Conservation (phyloP, 2,113 vertebrate species). For the Meleagris gallopavo region DNA sequence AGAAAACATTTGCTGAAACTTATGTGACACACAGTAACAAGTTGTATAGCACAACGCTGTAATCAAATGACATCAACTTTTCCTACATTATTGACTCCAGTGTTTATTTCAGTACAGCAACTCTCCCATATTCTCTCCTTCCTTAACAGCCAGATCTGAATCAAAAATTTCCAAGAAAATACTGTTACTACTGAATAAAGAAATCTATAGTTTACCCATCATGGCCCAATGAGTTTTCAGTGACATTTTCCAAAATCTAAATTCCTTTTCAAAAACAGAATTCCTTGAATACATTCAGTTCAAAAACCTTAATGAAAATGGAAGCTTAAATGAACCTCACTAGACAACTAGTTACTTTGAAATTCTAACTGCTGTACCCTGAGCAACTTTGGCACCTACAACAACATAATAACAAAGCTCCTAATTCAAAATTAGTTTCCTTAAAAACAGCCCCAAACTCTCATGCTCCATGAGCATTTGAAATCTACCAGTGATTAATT, state of each 20-base stretch:
- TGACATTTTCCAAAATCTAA: background rate
- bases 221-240: background rate
- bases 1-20: slow-evolving; percentile 39
- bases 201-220: background rate
- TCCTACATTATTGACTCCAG: background rate
- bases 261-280: background rate
- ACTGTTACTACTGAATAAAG: background rate
- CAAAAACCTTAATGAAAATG: background rate
- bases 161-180: background rate
- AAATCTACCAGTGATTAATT: background rate
- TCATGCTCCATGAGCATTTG: background rate
- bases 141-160: background rate
- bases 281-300: background rate
- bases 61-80: background rate
- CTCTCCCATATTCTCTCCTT: background rate
- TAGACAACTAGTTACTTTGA: background rate
- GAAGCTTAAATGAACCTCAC: background rate
- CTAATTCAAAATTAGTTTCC: background rate
- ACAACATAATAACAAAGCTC: background rate
- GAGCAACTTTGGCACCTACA: background rate
- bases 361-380: background rate
- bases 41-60: slow-evolving; percentile 26
- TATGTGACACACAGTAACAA: background rate
- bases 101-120: background rate
- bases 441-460: background rate